Conservation (phyloP, 2,888 invertebrate species). For the Maniola hyperantus region DNA sequence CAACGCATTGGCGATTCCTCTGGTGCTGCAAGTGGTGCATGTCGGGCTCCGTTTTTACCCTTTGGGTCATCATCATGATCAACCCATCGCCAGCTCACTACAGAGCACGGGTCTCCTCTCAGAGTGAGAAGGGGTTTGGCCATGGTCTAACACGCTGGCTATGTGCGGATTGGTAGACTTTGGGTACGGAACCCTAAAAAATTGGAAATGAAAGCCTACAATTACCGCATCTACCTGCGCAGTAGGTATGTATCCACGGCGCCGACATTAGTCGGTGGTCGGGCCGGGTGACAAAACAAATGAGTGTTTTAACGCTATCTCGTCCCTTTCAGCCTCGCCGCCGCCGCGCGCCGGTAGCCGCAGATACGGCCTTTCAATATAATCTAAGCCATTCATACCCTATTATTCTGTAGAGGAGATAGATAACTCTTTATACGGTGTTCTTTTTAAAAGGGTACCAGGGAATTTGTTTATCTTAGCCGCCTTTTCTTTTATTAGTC, state of each 20-base stretch:
- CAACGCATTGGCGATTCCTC: too few relatives aligned
- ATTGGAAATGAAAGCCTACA: neutral
- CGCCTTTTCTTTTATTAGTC: slow-evolving; percentile 4
- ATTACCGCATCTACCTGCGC: slow-evolving; percentile 34
- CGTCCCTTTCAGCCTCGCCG: slow-evolving; percentile 62
- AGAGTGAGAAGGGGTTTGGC: too few relatives aligned
- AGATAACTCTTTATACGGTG: slow-evolving; percentile 30
- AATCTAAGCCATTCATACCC: slow-evolving; percentile 46
- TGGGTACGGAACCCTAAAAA: too few relatives aligned
- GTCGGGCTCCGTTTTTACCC: too few relatives aligned
- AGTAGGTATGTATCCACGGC: slow-evolving; percentile 22
- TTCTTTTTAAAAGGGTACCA: slow-evolving; percentile 32
- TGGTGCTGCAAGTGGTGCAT: too few relatives aligned
- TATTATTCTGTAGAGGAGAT: slow-evolving; percentile 39
- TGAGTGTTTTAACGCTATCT: slow-evolving; percentile 82
- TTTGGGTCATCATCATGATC: too few relatives aligned
- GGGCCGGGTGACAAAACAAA: slow-evolving; percentile 77
- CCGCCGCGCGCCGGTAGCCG: slow-evolving; percentile 50
- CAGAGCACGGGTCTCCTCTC: too few relatives aligned
- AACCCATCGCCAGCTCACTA: too few relatives aligned
- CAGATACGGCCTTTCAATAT: slow-evolving; percentile 47
- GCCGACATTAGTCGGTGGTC: slow-evolving; percentile 54
- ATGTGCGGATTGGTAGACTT: too few relatives aligned
- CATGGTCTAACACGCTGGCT: too few relatives aligned
- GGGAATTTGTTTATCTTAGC: slow-evolving; percentile 24